Evolutionary conservation across 92 coral and sea anemone species (phyloP), one percentile per base, ranked within the genome.

Genomic region (Bergia puertoricense): DNA sequence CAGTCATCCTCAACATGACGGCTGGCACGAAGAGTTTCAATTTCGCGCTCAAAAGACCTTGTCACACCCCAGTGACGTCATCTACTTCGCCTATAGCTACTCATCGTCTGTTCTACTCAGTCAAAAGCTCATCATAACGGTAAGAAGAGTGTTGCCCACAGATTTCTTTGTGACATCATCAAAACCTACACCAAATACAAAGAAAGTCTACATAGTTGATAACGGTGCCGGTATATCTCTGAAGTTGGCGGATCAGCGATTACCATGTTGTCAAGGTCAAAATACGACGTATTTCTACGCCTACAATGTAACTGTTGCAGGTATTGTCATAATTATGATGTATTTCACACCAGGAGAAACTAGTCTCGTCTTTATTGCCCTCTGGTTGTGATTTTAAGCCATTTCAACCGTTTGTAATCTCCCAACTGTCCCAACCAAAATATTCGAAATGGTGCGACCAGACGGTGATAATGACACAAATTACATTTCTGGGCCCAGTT

Each of bases 21-120:
- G 87, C 77, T 84, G 87, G 87, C 87, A 69, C 37, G 87, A 84
- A 9, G 87, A 69, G 36, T 84, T 84, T 37, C 77, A 67, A 7
- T 84, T 84, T 11, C 75, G 43, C 10, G 87, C 87, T 45, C 59
- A 20, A 4, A 71, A 71, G 78, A 69, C 87, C 14, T 51, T 84
- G 36, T 84, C 87, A 0, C n/a, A 5, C 1, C 67, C 79, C 16
- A 84, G 40, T 56, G 87, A 84, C 54, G 65, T 39, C 65, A 54
- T 84, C 7, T 73, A 84, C 8, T 84, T 84, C 68, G 23, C 44
- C 23, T 84, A 82, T 62, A 5, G 43, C 65, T 0, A 46, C 36
- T 36, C 44, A 8, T n/a, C 78, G 4, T 45, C 46, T 20, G 14
- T 62, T 15, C 59, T 81, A 1, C 39, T 84, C 13, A 84, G 68